Evolutionary conservation across 2,113 vertebrate species (phyloP).

Genomic region (Cephalopterus ornatus): DNA sequence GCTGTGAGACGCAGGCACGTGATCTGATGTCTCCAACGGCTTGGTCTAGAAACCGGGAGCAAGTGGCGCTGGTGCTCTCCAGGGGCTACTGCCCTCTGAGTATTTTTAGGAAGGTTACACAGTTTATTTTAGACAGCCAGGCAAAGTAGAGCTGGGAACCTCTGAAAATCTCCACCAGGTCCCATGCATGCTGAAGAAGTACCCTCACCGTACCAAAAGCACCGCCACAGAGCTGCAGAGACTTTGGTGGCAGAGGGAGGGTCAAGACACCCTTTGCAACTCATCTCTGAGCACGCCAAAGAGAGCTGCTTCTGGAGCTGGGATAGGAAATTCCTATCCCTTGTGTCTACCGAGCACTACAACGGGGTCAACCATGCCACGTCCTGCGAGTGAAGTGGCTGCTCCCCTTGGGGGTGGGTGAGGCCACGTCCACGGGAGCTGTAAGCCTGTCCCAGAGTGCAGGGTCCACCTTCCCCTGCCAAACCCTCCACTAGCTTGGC

Average conservation of each 20-base stretch:
- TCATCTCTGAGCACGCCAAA: background rate
- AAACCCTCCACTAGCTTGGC: background rate
- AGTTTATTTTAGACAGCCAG: slow-evolving; percentile 52
- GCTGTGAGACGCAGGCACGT: background rate
- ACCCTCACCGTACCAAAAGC: background rate
- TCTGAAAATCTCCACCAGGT: background rate
- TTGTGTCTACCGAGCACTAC: background rate
- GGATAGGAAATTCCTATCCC: background rate
- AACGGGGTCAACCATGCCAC: background rate
- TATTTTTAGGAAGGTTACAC: slow-evolving; percentile 66
- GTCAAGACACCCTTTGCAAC: background rate
- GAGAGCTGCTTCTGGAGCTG: background rate
- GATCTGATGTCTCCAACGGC: slow-evolving; percentile 37
- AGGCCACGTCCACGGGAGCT: fast-evolving
- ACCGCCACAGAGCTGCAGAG: background rate
- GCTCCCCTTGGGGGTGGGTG: fast-evolving
- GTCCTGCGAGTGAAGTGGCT: fast-evolving
- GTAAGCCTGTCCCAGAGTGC: fast-evolving
- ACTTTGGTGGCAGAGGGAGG: background rate
- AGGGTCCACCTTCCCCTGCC: background rate
- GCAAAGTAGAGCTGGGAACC: slow-evolving; percentile 17
- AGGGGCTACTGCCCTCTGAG: slow-evolving; percentile 30
- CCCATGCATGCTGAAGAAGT: background rate
- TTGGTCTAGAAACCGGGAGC: slow-evolving; percentile 44
- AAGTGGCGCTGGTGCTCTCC: background rate